Evolutionary conservation across 2,888 invertebrate species (phyloP), one percentile per base, ranked within the genome.

Genomic region (Epiblema foenella): DNA sequence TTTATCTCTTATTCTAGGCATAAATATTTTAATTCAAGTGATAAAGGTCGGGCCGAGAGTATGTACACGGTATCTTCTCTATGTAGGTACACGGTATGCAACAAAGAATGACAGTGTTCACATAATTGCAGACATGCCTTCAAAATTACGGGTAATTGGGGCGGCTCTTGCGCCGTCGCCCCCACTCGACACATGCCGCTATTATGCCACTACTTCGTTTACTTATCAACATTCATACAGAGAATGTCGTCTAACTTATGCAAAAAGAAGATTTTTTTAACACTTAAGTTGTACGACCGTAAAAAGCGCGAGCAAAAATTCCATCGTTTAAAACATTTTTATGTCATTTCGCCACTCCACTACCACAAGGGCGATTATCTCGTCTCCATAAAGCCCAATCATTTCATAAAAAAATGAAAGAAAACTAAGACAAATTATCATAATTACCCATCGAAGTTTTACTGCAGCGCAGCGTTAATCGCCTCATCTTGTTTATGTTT

Each of bases 81-180:
- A 71, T 67, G 71, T 66, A 18, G 66, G n/a, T 62, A 18, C 75
- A 76, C 75, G 75, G 73, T 71, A 76, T 77, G 79, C 79, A 81
- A 79, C 83, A 80, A 81, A 83, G 81, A 80, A 83, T 85, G 87
- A 86, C 85, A 82, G 80, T 81, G 81, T 79, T 76, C 76, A 73
- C 76, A 82, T 87, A 88, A 89, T 88, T 86, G 84, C 85, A 80
- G 83, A 78, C 82, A 73, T 57, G 69, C 65, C 66, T 73, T 75
- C 68, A 69, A 69, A 87, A 87, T 86, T 83, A 83, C 78, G 80
- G 78, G 81, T 86, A 87, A 87, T 85, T 83, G 82, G 77, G 78
- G 84, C 79, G 56, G 81, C 81, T 72, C 82, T 81, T 81, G 80
- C 81, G 78, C 76, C 75, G 68, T 73, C 56, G 68, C 18, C 58